Conservation (phyloP, 2,888 invertebrate species). For the Strigamia transsilvanica region DNA sequence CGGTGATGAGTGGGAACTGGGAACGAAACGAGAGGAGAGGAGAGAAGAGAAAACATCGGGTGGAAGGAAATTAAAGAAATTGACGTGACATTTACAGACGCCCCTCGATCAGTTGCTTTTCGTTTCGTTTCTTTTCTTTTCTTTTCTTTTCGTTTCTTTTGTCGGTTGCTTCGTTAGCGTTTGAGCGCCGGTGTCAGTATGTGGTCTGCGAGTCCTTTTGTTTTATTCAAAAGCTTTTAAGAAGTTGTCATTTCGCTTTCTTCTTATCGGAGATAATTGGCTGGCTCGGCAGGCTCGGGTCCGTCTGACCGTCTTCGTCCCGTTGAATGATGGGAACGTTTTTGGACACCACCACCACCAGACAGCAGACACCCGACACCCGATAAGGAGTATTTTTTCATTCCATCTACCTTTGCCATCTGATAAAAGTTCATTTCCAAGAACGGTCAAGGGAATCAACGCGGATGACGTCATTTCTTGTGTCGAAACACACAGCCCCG, state of each 20-base stretch:
- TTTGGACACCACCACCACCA: too few relatives aligned
- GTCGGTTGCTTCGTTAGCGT: not conserved
- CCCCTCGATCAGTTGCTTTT: too few relatives aligned
- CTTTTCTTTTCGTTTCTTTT: too few relatives aligned
- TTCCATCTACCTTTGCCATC: not conserved
- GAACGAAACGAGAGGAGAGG: not conserved
- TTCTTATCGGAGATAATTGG: not conserved
- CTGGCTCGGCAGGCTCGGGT: too few relatives aligned
- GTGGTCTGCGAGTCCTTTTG: not conserved
- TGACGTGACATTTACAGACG: not conserved
- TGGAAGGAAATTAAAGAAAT: constrained; percentile 20
- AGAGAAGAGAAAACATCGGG: too few relatives aligned
- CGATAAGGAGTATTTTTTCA: not conserved
- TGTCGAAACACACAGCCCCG: not conserved
- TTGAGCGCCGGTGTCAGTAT: not conserved
- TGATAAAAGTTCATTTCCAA: not conserved
- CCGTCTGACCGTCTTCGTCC: not conserved
- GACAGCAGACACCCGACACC: not conserved
- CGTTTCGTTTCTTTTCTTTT: too few relatives aligned
- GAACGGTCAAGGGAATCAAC: not conserved
- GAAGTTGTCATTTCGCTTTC: not conserved
- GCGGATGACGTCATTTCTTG: not conserved
- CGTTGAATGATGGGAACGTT: too few relatives aligned
- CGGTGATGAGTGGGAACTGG: too few relatives aligned
- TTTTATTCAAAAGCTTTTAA: constrained; percentile 1